Percentiles rank a stretch among this genome's conserved stretches.
Evolutionary conservation across 2,113 vertebrate genomes (phyloP).

Genomic region (Carassius auratus): DNA sequence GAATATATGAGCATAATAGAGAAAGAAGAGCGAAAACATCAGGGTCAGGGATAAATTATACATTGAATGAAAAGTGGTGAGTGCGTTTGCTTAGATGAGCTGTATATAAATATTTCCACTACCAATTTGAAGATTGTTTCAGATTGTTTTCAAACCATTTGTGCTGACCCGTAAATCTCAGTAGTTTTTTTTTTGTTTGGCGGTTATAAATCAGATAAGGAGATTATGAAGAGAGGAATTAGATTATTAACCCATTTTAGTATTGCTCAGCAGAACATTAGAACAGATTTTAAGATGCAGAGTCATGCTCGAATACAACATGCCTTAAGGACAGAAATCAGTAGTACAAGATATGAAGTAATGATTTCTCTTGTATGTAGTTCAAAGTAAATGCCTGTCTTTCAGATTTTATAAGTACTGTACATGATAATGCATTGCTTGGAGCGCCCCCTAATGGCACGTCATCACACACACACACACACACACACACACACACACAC

Average conservation of each 20-base stretch:
- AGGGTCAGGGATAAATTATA: conserved; percentile 9
- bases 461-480: neutral
- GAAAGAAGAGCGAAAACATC: neutral
- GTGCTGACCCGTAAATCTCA: neutral
- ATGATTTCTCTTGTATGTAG: neutral
- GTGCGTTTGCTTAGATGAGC: neutral
- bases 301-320: conserved; percentile 5
- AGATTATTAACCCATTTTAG: conserved; percentile 14
- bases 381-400: neutral
- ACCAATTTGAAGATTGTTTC: neutral
- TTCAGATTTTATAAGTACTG: neutral
- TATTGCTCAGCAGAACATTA: neutral
- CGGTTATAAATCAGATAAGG: conserved; percentile 28
- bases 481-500: no score
- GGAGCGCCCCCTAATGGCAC: conserved; percentile 20
- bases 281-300: conserved; percentile 18
- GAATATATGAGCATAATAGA: conserved; percentile 4
- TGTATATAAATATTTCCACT: neutral
- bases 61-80: neutral
- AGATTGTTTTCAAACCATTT: conserved; percentile 11
- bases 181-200: conserved; percentile 1
- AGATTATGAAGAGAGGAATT: conserved; percentile 3
- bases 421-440: neutral
- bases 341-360: neutral
- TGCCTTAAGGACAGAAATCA: neutral